Base-by-base conservation (phyloP, 2,888 invertebrate genomes). In the Plutella xylostella region DNA sequence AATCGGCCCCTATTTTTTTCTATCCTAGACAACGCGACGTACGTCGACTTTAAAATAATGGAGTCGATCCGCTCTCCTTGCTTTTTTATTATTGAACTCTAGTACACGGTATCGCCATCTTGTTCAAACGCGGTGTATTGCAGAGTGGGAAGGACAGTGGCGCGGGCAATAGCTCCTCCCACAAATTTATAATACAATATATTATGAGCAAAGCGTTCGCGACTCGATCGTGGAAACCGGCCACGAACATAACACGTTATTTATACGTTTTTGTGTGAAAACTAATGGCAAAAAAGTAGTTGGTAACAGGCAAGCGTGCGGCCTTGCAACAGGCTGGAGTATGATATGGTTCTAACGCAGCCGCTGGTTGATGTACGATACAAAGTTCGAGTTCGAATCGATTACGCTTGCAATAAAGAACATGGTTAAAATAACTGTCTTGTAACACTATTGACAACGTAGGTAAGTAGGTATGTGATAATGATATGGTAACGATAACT, bases 151-250 rank as follows among this genome's bases (percentile, higher is more conserved):
- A 79, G 80, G 72, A 58, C 69, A 63, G 56, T 63, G 55, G 64
- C 60, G 59, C 61, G 60, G 49, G 54, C 65, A 61, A 65, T 72
- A 53, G 71, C 82, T 69, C 83, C 83, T 72, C 83, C 83, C 79
- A 82, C 77, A 75, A 71, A 79, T 80, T 77, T 71, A 75, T 77
- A 76, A 78, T 78, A 72, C 76, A 75, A 74, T 77, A 82, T 21
- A 25, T 17, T 78, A 78, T 73, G 77, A 76, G 68, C n/a, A n/a
- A n/a, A n/a, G n/a, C 67, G 62, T 70, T 68, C 65, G 64, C 59
- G 58, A 59, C 57, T 47, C 48, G 52, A 51, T 45, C 52, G 64
- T 57, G 65, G 64, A 77, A 76, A 43, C 73, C 76, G 72, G 76
- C 72, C 57, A 64, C 60, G 60, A 55, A 66, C 72, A 70, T 78